Conservation (phyloP, 1,140 invertebrate species). For the Macrobrachium nipponense region DNA sequence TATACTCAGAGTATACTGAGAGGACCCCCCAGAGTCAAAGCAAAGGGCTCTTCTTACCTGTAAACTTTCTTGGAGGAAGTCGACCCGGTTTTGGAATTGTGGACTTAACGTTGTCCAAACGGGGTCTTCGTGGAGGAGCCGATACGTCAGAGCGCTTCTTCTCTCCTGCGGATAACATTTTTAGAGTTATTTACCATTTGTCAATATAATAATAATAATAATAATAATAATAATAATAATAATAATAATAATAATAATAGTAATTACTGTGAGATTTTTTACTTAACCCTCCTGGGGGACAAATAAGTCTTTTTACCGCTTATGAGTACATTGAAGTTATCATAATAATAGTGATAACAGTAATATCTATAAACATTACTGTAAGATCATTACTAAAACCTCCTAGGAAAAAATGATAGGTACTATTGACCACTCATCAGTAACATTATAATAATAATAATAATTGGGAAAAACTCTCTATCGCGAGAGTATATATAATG, state of each 20-base stretch:
- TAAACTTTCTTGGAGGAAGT: conserved; percentile 36
- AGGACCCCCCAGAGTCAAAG: no score
- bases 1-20: no score
- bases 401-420: no score
- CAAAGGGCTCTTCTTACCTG: conserved; percentile 14
- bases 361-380: no score
- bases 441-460: no score
- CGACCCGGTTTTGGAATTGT: conserved; percentile 43
- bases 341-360: no score
- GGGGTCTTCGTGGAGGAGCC: not conserved
- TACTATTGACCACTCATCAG: no score
- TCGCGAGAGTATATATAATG: no score
- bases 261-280: not conserved
- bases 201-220: not conserved
- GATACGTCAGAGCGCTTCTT: conserved; percentile 26
- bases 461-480: no score
- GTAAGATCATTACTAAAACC: no score
- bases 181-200: not conserved
- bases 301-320: no score
- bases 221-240: not conserved
- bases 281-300: not conserved
- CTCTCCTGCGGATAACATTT: not conserved
- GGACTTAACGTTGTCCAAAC: conserved; percentile 41
- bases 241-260: not conserved
- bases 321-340: no score